These are phyloP conservation scores for Nixonia krombeini DNA, from an alignment of 1,140 invertebrate genomes.

Conservation along the genomic window DNA sequence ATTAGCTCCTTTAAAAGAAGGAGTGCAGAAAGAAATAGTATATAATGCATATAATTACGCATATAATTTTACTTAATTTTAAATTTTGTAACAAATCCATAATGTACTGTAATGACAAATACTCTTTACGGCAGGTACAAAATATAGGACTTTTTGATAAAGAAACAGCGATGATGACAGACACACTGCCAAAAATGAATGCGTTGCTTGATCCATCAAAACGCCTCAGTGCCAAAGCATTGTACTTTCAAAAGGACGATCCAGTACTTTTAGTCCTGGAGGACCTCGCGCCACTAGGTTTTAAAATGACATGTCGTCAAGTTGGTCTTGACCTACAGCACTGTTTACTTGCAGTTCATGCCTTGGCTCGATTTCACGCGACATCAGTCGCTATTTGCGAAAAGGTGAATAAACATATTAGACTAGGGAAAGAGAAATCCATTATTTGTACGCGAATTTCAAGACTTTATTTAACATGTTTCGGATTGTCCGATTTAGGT, in stretches of 20 bases:
- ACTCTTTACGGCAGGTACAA: conserved; percentile 41
- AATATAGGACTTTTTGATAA: conserved; percentile 51
- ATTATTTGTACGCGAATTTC: too few species aligned
- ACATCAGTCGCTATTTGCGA: conserved; percentile 71
- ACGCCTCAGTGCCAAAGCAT: conserved; percentile 51
- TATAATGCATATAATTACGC: conserved; percentile 3
- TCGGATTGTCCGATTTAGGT: too few species aligned
- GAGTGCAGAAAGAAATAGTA: conserved; percentile 49
- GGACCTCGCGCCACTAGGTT: conserved; percentile 72
- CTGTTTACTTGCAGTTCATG: conserved; percentile 69
- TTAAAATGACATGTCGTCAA: conserved; percentile 72
- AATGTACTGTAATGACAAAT: too few species aligned
- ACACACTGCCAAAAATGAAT: conserved; percentile 61
- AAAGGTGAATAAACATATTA: conserved; percentile 58
- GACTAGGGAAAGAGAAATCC: background rate
- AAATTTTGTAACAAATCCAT: too few species aligned
- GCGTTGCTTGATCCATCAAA: conserved; percentile 32
- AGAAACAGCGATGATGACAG: conserved; percentile 65
- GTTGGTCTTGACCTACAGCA: conserved; percentile 72
- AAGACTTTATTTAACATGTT: too few species aligned
- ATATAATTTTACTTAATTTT: background rate
- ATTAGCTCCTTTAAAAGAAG: conserved; percentile 51
- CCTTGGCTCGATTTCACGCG: conserved; percentile 75
- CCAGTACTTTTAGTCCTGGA: conserved; percentile 71
- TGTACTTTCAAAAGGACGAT: conserved; percentile 56